Conservation (phyloP, 1,140 invertebrate species). For the Nixonia krombeini region DNA sequence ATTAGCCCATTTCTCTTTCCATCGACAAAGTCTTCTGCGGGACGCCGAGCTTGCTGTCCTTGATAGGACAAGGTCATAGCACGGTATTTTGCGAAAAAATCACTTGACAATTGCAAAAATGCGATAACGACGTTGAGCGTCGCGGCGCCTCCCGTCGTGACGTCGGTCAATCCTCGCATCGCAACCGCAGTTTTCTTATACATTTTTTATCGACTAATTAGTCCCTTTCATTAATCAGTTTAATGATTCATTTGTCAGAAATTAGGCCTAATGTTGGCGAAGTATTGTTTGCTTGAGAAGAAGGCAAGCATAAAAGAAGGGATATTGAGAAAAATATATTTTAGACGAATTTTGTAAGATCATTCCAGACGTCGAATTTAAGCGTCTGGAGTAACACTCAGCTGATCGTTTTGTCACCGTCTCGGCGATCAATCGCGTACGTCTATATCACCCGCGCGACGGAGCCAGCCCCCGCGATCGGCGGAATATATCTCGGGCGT, state of each 20-base stretch:
- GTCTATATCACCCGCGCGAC: conserved; percentile 25
- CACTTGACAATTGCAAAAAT: conserved; percentile 17
- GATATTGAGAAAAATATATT: no score
- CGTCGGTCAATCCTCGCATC: no score
- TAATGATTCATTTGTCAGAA: no score
- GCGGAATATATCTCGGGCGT: conserved; percentile 22
- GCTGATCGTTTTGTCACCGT: background rate
- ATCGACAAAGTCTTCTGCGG: conserved; percentile 15
- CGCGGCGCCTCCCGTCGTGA: no score
- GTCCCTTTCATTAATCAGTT: no score
- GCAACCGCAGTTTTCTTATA: no score
- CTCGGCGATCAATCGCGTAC: conserved; percentile 21
- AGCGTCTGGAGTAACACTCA: background rate
- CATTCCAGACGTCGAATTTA: conserved; percentile 3
- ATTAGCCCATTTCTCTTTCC: conserved; percentile 39
- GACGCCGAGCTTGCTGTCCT: conserved; percentile 15
- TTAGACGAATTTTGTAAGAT: no score
- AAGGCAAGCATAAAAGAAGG: no score
- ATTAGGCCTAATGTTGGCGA: no score
- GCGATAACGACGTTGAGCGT: conserved; percentile 15
- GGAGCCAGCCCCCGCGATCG: background rate
- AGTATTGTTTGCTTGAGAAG: no score
- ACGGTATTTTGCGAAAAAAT: conserved; percentile 27
- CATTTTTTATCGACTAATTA: no score
- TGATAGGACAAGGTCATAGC: conserved; percentile 22